A percentile compares a stretch with the other conserved stretches of the same genome.
Conservation (phyloP, 2,113 vertebrate species). For the Sebastes schlegelii region DNA sequence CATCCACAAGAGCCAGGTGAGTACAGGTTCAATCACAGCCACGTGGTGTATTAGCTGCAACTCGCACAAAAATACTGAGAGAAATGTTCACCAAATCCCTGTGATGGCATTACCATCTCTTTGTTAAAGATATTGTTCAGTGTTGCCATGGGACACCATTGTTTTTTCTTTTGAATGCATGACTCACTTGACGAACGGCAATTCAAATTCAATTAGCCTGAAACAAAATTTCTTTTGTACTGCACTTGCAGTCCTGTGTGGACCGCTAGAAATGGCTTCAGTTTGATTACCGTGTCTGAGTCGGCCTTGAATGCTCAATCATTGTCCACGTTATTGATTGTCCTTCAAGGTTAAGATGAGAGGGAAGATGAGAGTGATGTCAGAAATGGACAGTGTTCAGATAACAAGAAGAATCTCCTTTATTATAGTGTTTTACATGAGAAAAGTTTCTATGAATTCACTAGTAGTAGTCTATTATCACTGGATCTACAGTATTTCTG, state of each 20-base stretch:
- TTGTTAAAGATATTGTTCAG: neutral
- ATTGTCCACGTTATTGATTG: neutral
- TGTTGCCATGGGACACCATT: neutral
- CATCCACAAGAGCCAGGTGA: slow-evolving; percentile 98
- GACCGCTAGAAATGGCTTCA: neutral
- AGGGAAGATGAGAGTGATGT: neutral
- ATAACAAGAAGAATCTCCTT: neutral
- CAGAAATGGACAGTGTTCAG: neutral
- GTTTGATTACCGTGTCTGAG: neutral
- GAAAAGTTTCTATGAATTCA: too few relatives aligned
- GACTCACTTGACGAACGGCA: neutral
- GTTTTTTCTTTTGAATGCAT: neutral
- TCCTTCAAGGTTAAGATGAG: neutral
- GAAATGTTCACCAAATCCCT: neutral
- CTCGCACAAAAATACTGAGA: neutral
- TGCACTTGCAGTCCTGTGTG: neutral
- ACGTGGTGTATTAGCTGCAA: too few relatives aligned
- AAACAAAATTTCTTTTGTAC: neutral
- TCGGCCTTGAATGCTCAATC: neutral
- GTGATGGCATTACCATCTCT: neutral
- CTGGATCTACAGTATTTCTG: neutral
- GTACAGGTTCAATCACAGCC: neutral
- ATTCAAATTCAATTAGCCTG: neutral
- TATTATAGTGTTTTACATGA: too few relatives aligned
- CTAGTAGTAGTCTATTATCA: neutral